A percentile compares a stretch with the other conserved stretches of the same genome.
These are phyloP conservation scores for Pseudopodoces humilis DNA, from an alignment of 2,113 vertebrate species.

Conservation along the genomic window DNA sequence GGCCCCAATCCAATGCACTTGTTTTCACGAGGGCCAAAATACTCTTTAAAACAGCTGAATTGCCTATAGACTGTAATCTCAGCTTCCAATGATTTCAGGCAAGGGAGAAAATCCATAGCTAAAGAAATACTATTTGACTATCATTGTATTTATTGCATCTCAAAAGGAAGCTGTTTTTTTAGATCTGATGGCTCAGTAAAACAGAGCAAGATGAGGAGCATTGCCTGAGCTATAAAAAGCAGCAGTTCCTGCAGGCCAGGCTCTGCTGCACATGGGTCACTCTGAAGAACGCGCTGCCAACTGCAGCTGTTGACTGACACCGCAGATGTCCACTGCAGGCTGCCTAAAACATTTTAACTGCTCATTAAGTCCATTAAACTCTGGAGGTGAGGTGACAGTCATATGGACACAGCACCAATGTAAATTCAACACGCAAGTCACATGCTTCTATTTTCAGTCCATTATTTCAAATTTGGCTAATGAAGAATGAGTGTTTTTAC, in stretches of 20 bases:
- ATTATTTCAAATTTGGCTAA: constrained; percentile 57
- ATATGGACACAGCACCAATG: not conserved
- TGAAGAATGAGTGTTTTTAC: constrained; percentile 24
- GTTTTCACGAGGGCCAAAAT: not conserved
- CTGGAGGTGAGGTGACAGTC: not conserved
- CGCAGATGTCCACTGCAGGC: not conserved
- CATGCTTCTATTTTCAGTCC: constrained; percentile 31
- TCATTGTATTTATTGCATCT: not conserved
- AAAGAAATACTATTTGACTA: not conserved
- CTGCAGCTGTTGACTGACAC: constrained; percentile 8
- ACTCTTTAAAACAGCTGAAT: not conserved
- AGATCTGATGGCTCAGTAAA: not conserved
- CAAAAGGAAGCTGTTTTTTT: not conserved
- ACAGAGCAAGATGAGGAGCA: not conserved
- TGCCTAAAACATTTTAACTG: constrained; percentile 8
- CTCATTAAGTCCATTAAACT: constrained; percentile 34
- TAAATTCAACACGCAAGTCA: constrained; percentile 22
- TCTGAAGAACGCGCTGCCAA: not conserved
- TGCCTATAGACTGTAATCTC: not conserved
- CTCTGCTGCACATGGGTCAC: not conserved
- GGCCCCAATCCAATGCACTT: not conserved
- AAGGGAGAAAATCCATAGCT: not conserved
- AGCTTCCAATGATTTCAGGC: not conserved
- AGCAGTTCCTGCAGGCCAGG: not conserved
- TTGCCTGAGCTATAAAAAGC: not conserved